Percentiles rank a stretch among this genome's conserved stretches.
Conservation (phyloP, 2,888 invertebrate species). For the Tachina grossa region DNA sequence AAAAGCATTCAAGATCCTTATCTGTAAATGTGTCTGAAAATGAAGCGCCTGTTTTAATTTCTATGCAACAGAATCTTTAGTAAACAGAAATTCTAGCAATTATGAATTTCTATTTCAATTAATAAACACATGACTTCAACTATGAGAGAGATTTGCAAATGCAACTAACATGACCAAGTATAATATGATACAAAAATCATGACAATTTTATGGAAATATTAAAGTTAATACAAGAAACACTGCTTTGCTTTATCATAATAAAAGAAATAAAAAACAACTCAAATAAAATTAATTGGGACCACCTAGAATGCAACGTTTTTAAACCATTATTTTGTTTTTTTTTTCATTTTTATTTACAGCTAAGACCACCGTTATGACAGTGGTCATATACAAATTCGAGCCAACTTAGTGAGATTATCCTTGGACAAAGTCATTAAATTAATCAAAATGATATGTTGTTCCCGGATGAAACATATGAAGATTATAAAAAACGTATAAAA, state of each 20-base stretch:
- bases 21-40: neutral
- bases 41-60: neutral
- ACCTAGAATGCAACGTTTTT: constrained; percentile 34
- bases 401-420: constrained; percentile 42
- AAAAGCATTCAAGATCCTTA: neutral
- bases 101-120: neutral
- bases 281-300: constrained; percentile 61
- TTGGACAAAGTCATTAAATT: constrained; percentile 51
- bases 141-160: neutral
- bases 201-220: constrained; percentile 33
- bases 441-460: constrained; percentile 85
- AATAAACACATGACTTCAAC: neutral
- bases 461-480: constrained; percentile 90
- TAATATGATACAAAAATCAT: constrained; percentile 43
- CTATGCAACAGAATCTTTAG: too few species aligned
- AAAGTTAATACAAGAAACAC: neutral
- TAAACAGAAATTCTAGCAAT: too few species aligned
- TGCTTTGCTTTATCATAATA: neutral
- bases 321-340: neutral
- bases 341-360: constrained; percentile 41
- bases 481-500: constrained; percentile 59
- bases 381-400: constrained; percentile 3
- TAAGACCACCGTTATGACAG: constrained; percentile 45
- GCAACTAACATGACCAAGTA: constrained; percentile 32
- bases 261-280: neutral